Conservation (phyloP, 1,140 invertebrate species). For the Muscidifurax raptorellus region DNA sequence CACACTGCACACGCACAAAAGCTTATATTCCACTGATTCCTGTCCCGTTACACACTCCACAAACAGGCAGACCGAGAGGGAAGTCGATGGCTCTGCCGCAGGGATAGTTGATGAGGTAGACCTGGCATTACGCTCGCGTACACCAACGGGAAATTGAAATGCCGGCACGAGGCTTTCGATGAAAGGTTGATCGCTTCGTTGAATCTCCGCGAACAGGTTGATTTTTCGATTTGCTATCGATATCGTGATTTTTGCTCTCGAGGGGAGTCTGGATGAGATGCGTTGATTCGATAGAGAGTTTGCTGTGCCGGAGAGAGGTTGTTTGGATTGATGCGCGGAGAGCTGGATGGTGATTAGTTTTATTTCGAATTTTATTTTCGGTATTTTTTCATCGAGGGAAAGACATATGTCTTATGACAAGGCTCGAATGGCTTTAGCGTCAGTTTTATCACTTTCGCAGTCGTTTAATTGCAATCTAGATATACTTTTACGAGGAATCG, state of each 20-base stretch:
- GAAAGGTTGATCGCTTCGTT: constrained; percentile 23
- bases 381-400: too few relatives aligned
- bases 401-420: neutral
- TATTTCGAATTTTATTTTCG: neutral
- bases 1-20: neutral
- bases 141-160: constrained; percentile 40
- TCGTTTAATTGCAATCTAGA: neutral
- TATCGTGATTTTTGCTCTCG: neutral
- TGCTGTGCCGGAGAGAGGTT: neutral
- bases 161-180: constrained; percentile 15
- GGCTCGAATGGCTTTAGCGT: too few relatives aligned
- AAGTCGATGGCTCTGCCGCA: neutral
- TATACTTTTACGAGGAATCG: neutral
- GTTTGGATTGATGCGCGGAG: neutral
- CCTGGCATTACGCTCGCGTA: neutral
- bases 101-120: neutral
- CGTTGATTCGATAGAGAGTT: neutral
- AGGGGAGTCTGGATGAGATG: neutral
- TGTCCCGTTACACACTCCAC: neutral
- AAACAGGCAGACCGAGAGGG: neutral
- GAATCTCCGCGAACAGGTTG: neutral
- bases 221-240: neutral
- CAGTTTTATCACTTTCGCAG: neutral
- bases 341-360: neutral
- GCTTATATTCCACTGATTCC: neutral